Evolutionary conservation across 2,888 invertebrate species (phyloP).

Genomic region (Miltochrista miniata): DNA sequence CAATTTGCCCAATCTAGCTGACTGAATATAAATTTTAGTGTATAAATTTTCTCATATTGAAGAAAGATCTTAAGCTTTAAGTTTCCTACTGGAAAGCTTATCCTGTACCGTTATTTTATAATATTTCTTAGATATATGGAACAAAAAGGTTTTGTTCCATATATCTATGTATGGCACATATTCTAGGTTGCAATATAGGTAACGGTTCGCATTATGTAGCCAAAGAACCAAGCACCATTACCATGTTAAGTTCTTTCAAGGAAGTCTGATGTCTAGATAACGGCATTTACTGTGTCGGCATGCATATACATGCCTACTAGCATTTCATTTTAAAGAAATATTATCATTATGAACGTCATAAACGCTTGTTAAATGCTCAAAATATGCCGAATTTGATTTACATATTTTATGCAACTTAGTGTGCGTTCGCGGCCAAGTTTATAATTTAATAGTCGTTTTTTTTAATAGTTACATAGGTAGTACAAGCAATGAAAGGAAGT

Average conservation of each 20-base stretch:
- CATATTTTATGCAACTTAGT: too few species aligned
- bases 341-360: not conserved
- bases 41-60: too few species aligned
- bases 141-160: conserved; percentile 43
- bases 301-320: conserved; percentile 17
- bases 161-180: too few species aligned
- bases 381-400: not conserved
- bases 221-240: conserved; percentile 55
- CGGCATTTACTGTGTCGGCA: conserved; percentile 42
- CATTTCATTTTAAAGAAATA: conserved; percentile 8
- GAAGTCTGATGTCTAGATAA: conserved; percentile 52
- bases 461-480: not conserved
- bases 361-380: not conserved
- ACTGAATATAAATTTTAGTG: too few species aligned
- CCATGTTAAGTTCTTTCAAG: conserved; percentile 59
- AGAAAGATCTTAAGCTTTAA: too few species aligned
- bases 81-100: too few species aligned
- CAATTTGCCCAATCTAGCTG: too few species aligned
- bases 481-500: conserved; percentile 8
- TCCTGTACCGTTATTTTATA: too few species aligned
- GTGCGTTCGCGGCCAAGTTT: too few species aligned
- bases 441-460: not conserved
- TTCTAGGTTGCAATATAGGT: conserved; percentile 55
- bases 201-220: conserved; percentile 65
- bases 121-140: too few species aligned